Conservation (phyloP, 1,140 invertebrate genomes). For the Sesamia nonagrioides region DNA sequence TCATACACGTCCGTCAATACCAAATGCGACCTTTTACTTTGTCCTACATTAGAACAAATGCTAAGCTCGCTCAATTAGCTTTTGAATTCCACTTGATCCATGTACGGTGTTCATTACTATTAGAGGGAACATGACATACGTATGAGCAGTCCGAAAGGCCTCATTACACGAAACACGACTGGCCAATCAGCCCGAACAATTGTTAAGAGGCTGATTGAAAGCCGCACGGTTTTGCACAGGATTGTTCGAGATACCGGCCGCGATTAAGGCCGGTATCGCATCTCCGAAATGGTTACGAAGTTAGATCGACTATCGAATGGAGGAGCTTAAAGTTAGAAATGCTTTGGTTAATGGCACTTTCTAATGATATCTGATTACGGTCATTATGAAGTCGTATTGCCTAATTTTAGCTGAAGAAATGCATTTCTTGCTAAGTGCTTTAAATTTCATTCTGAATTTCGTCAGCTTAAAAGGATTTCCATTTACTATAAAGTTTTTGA, state of each 20-base stretch:
- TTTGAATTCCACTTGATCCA: conserved; percentile 63
- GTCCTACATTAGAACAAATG: conserved; percentile 47
- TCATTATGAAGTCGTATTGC: neutral
- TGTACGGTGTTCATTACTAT: conserved; percentile 70
- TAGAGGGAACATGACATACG: conserved; percentile 65
- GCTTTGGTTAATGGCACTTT: neutral
- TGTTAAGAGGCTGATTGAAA: conserved; percentile 76
- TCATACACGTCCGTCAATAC: conserved; percentile 42
- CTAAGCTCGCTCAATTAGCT: conserved; percentile 43
- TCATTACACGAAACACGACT: conserved; percentile 73
- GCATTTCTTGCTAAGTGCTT: neutral
- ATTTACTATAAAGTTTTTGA: conserved; percentile 9
- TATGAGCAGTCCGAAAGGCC: conserved; percentile 67
- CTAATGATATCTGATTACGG: neutral
- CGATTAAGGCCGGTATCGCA: conserved; percentile 65
- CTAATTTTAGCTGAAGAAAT: neutral
- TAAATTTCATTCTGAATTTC: neutral
- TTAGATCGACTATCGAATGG: conserved; percentile 35
- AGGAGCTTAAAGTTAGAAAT: conserved; percentile 6
- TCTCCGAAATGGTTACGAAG: conserved; percentile 53
- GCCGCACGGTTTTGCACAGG: conserved; percentile 74
- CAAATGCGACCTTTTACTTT: conserved; percentile 48
- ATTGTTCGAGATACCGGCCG: conserved; percentile 74
- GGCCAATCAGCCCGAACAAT: conserved; percentile 58
- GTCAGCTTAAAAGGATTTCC: neutral